These are phyloP conservation scores for Apamea crenata DNA, from an alignment of 2,888 invertebrate genomes.

Conservation along the genomic window DNA sequence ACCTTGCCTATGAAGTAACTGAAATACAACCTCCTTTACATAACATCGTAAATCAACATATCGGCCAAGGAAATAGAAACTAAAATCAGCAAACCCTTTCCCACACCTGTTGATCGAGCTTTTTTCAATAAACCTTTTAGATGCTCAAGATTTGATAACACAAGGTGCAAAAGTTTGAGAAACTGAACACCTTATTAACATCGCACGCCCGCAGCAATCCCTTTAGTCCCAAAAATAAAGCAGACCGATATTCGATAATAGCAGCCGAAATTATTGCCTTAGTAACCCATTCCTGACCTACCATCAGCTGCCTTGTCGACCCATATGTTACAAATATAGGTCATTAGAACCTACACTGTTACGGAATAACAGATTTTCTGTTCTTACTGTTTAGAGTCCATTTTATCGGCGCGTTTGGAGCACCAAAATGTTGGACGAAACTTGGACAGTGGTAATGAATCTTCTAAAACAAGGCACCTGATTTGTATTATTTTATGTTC, in stretches of 20 bases:
- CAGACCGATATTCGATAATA: slow-evolving; percentile 85
- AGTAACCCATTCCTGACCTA: slow-evolving; percentile 84
- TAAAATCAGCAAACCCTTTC: slow-evolving; percentile 68
- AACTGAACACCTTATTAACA: slow-evolving; percentile 84
- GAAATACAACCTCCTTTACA: slow-evolving; percentile 32
- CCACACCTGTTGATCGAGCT: slow-evolving; percentile 79
- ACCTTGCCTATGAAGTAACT: slow-evolving; percentile 42
- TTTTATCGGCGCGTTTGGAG: slow-evolving; percentile 55
- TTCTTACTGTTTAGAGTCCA: slow-evolving; percentile 50
- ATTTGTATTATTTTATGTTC: slow-evolving; percentile 81
- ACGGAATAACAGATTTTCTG: slow-evolving; percentile 64
- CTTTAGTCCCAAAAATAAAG: slow-evolving; percentile 81
- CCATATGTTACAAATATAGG: slow-evolving; percentile 87
- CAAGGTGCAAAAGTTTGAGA: slow-evolving; percentile 87
- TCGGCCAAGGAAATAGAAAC: slow-evolving; percentile 59
- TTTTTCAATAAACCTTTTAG: slow-evolving; percentile 81
- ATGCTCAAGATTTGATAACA: slow-evolving; percentile 80
- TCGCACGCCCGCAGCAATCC: slow-evolving; percentile 78
- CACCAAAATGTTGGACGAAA: slow-evolving; percentile 67
- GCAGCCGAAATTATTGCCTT: slow-evolving; percentile 83
- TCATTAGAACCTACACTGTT: slow-evolving; percentile 76
- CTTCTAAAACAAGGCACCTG: slow-evolving; percentile 79
- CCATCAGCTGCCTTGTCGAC: slow-evolving; percentile 84
- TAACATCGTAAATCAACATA: slow-evolving; percentile 53
- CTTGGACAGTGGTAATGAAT: slow-evolving; percentile 81